Percentiles rank a stretch among this genome's conserved stretches.
These are phyloP conservation scores for Mus musculus DNA, from an alignment of 2,113 vertebrate genomes.

Conservation along the genomic window DNA sequence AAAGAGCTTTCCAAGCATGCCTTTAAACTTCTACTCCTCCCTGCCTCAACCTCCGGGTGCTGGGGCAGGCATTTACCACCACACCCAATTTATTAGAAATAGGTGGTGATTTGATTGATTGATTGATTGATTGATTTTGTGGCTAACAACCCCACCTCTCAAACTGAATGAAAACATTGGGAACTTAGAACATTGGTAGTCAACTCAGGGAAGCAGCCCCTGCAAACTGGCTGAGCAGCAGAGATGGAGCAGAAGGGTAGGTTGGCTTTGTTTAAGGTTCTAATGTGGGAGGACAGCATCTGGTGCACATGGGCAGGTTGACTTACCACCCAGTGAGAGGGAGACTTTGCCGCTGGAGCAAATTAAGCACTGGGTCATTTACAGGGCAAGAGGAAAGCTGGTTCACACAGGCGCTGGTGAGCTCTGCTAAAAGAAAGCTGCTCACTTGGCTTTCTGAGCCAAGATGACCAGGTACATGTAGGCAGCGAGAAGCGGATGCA, in stretches of 20 bases:
- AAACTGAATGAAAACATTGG: not conserved
- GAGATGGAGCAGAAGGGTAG: not conserved
- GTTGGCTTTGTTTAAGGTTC: not conserved
- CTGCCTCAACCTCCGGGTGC: not conserved
- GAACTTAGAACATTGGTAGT: not conserved
- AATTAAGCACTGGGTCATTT: not conserved
- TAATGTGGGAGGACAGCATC: not conserved
- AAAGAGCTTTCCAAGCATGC: not conserved
- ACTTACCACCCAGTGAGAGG: not conserved
- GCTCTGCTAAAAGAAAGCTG: no score
- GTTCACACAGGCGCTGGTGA: rapidly evolving
- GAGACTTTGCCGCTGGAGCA: not conserved
- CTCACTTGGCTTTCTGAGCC: not conserved
- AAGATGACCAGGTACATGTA: no score
- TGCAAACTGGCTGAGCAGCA: not conserved
- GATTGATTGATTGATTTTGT: no score
- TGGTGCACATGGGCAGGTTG: not conserved
- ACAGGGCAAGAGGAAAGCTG: not conserved
- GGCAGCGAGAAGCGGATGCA: not conserved
- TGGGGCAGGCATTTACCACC: not conserved
- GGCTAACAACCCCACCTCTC: not conserved
- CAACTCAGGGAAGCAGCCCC: not conserved
- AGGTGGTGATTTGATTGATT: no score
- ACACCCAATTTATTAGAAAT: not conserved
- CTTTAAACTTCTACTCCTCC: not conserved